Conservation (phyloP, 2,113 vertebrate genomes). For the Serilophus lunatus region DNA sequence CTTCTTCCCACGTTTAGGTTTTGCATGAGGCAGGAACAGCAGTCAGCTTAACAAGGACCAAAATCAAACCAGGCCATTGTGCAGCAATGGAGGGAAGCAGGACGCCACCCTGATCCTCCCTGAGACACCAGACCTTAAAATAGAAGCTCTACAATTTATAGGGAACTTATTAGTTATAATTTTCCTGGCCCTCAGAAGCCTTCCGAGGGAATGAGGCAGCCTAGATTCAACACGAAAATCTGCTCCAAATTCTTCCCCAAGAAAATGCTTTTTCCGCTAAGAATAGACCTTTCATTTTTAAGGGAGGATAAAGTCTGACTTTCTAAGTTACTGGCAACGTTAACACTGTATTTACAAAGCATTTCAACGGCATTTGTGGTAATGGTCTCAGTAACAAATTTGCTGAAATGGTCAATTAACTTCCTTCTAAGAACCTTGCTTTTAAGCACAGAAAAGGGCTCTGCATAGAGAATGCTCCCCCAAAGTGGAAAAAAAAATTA, state of each 20-base stretch:
- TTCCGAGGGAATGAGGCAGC: conserved; percentile 48
- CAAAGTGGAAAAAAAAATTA: not conserved
- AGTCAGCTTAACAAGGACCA: not conserved
- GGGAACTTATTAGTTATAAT: conserved; percentile 56
- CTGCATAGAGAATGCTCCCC: not conserved
- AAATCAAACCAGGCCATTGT: conserved; percentile 17
- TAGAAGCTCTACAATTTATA: conserved; percentile 53
- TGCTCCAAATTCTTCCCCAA: conserved; percentile 55
- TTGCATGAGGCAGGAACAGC: not conserved
- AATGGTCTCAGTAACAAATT: conserved; percentile 1
- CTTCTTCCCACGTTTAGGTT: not conserved
- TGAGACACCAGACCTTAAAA: conserved; percentile 52
- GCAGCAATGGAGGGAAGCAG: conserved; percentile 16
- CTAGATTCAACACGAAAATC: conserved; percentile 26
- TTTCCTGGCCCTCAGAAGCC: conserved; percentile 52
- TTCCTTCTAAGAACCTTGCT: not conserved
- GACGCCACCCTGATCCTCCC: conserved; percentile 14
- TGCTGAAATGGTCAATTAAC: conserved; percentile 48
- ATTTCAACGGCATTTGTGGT: conserved; percentile 4
- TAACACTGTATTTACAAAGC: not conserved
- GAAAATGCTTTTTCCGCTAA: conserved; percentile 21
- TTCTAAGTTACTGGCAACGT: not conserved
- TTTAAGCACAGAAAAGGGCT: not conserved
- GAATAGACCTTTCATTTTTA: conserved; percentile 5
- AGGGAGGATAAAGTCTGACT: conserved; percentile 16